Conservation (phyloP, 2,888 invertebrate species). For the Ochlodes sylvanus region DNA sequence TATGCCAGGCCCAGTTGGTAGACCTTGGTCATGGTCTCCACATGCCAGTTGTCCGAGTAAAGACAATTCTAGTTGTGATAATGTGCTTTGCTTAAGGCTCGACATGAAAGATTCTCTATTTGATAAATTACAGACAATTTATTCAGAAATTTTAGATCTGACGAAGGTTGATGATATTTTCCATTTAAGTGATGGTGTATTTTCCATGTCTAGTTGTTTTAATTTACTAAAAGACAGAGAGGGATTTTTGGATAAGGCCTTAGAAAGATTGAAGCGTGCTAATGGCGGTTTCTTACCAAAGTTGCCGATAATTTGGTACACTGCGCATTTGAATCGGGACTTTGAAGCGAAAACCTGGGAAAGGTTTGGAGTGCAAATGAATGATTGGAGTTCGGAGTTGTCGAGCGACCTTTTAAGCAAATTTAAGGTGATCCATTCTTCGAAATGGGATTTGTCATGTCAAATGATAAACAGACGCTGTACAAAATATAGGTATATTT, state of each 20-base stretch:
- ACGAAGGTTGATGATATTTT: slow-evolving; percentile 90
- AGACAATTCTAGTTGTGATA: slow-evolving; percentile 82
- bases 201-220: slow-evolving; percentile 88
- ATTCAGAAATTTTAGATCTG: slow-evolving; percentile 88
- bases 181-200: slow-evolving; percentile 91
- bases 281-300: slow-evolving; percentile 84
- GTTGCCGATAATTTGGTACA: slow-evolving; percentile 88
- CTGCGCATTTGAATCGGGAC: slow-evolving; percentile 83
- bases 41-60: slow-evolving; percentile 72
- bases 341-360: slow-evolving; percentile 77
- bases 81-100: slow-evolving; percentile 91
- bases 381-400: slow-evolving; percentile 89
- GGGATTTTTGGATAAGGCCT: slow-evolving; percentile 87
- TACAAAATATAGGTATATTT: slow-evolving; percentile 58
- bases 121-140: slow-evolving; percentile 88
- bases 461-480: slow-evolving; percentile 62
- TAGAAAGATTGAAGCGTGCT: slow-evolving; percentile 84
- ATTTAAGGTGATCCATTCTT: slow-evolving; percentile 90
- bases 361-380: slow-evolving; percentile 87
- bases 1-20: slow-evolving; percentile 93
- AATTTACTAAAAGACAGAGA: slow-evolving; percentile 89
- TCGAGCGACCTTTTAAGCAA: slow-evolving; percentile 88
- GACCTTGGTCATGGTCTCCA: slow-evolving; percentile 92
- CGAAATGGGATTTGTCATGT: slow-evolving; percentile 92
- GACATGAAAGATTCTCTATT: slow-evolving; percentile 89